Percentiles rank a stretch among this genome's conserved stretches.
phyloP scores from a whole-genome alignment of 2,888 invertebrate genomes.

The Stegophylla sp. region DNA sequence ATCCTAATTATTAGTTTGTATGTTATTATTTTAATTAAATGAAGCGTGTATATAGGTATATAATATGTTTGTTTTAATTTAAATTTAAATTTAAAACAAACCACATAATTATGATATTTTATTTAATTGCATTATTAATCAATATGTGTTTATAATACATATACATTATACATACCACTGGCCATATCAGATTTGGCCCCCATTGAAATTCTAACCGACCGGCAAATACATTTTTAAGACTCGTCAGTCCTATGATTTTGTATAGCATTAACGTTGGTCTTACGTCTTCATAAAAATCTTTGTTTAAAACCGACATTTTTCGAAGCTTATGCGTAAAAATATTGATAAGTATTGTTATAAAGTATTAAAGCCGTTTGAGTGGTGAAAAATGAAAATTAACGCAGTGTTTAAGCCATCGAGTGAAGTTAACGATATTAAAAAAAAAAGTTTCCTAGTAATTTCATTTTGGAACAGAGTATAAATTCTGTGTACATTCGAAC shows the following conservation, averaged over 20 bases:
- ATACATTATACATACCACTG: conserved; percentile 24
- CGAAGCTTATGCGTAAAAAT: not conserved
- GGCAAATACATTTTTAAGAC: conserved; percentile 39
- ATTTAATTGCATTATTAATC: not conserved
- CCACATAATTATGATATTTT: no score
- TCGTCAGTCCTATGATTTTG: conserved; percentile 47
- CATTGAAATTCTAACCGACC: conserved; percentile 33
- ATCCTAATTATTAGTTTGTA: no score
- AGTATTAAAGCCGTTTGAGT: not conserved
- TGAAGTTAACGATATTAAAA: not conserved
- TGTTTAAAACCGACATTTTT: not conserved
- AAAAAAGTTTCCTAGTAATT: not conserved
- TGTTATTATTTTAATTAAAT: no score
- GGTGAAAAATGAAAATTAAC: not conserved
- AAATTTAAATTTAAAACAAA: no score
- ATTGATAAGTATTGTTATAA: not conserved
- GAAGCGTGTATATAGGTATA: no score
- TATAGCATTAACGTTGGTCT: conserved; percentile 42
- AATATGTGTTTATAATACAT: no score
- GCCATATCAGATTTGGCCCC: conserved; percentile 34
- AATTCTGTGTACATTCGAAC: not conserved
- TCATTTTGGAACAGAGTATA: not conserved
- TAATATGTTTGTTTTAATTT: no score
- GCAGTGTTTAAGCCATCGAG: not conserved
- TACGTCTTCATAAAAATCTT: conserved; percentile 47